phyloP scores from a whole-genome alignment of 2,888 invertebrate genomes.

The Diarsia rubi region DNA sequence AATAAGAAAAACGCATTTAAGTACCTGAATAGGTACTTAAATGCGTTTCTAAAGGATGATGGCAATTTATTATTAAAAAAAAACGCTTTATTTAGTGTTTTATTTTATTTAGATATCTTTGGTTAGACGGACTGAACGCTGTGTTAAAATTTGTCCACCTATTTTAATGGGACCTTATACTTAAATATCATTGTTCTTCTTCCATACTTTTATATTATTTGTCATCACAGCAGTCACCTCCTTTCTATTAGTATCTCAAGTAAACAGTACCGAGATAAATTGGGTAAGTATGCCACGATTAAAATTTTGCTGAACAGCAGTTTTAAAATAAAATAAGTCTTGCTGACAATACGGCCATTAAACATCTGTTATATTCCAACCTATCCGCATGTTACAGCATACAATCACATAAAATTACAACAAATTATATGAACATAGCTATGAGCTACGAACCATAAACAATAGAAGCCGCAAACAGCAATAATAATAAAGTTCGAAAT shows the following conservation, averaged over 20 bases:
- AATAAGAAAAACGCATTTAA: too few relatives aligned
- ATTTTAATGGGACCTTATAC: too few relatives aligned
- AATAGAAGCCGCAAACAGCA: constrained; percentile 46
- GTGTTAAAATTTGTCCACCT: too few relatives aligned
- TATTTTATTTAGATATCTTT: too few relatives aligned
- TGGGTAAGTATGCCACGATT: background rate
- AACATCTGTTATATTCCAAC: constrained; percentile 16
- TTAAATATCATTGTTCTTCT: too few relatives aligned
- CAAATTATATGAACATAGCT: constrained; percentile 24
- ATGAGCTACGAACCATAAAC: constrained; percentile 41
- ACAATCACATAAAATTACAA: constrained; percentile 35
- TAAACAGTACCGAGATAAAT: background rate
- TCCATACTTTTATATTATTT: background rate
- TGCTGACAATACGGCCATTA: constrained; percentile 14
- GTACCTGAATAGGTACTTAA: too few relatives aligned
- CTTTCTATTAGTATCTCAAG: background rate
- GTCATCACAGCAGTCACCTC: background rate
- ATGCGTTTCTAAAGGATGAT: too few relatives aligned
- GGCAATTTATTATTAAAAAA: too few relatives aligned
- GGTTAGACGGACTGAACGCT: too few relatives aligned
- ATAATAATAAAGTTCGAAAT: constrained; percentile 47
- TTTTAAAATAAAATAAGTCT: constrained; percentile 10
- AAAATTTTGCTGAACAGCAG: background rate
- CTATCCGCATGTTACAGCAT: constrained; percentile 14
- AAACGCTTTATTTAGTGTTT: too few relatives aligned